These are phyloP conservation scores for Xiphophorus hellerii DNA, from an alignment of 2,113 vertebrate genomes.

Conservation along the genomic window DNA sequence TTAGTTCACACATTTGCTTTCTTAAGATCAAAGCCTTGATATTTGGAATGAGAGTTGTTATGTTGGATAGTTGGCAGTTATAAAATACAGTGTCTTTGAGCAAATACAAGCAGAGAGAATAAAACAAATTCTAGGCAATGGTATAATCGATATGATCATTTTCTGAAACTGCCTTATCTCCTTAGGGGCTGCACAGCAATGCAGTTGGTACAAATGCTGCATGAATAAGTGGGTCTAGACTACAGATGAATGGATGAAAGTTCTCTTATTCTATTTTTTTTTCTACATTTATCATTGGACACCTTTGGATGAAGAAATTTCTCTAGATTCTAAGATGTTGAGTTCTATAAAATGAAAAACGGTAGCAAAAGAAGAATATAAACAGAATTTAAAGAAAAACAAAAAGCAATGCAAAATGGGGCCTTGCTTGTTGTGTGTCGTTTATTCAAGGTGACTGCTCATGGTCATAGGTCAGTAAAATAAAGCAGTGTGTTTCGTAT, in stretches of 20 bases:
- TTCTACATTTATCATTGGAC: neutral
- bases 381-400: neutral
- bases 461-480: conserved; percentile 64
- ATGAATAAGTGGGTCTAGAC: no score
- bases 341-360: neutral
- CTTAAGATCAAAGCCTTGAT: neutral
- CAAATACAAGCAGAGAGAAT: no score
- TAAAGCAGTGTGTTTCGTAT: conserved; percentile 41
- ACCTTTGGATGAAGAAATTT: neutral
- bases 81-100: no score
- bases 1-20: neutral
- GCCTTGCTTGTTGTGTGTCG: conserved; percentile 16
- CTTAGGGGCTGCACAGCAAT: no score
- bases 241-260: no score
- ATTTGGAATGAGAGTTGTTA: no score
- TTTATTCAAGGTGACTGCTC: conserved; percentile 55
- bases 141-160: no score
- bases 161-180: no score
- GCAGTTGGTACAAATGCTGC: no score
- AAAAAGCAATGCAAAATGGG: neutral
- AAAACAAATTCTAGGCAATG: no score
- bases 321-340: neutral
- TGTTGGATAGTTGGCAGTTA: no score
- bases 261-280: neutral
- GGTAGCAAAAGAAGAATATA: neutral